These are phyloP conservation scores for Sthenelais limicola DNA, from an alignment of 2,888 invertebrate species.

Conservation along the genomic window DNA sequence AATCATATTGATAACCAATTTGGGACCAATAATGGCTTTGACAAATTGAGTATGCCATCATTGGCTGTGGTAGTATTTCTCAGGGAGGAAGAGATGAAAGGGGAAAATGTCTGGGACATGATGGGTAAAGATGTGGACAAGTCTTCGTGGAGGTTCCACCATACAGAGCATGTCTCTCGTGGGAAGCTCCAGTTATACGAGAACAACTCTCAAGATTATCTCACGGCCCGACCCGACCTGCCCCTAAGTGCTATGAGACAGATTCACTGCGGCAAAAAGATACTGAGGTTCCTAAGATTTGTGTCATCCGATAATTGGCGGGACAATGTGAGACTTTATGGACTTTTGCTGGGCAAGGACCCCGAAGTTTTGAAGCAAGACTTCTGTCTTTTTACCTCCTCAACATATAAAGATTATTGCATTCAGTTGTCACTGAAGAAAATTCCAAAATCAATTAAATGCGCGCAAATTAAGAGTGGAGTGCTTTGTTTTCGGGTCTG, in stretches of 20 bases:
- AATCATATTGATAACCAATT: no score
- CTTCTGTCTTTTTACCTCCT: conserved; percentile 64
- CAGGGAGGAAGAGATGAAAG: conserved; percentile 30
- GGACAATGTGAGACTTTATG: conserved; percentile 63
- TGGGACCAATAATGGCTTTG: no score
- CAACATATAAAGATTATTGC: conserved; percentile 56
- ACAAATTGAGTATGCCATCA: conserved; percentile 36
- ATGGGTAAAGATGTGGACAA: conserved; percentile 57
- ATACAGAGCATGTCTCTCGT: conserved; percentile 58
- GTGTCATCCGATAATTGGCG: conserved; percentile 61
- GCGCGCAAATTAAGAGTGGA: conserved; percentile 54
- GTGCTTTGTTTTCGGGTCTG: conserved; percentile 60
- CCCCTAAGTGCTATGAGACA: conserved; percentile 66
- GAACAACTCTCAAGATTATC: conserved; percentile 63
- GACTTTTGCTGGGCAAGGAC: conserved; percentile 58
- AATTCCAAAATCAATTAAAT: conserved; percentile 53
- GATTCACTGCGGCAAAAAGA: conserved; percentile 66
- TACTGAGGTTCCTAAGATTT: conserved; percentile 61
- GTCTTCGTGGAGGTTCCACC: conserved; percentile 64
- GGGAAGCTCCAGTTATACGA: conserved; percentile 59
- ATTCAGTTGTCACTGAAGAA: conserved; percentile 65
- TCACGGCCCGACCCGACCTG: conserved; percentile 59
- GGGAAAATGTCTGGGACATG: conserved; percentile 34
- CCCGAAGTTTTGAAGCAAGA: conserved; percentile 60
- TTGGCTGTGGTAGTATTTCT: conserved; percentile 36